Percentiles rank a stretch among this genome's conserved stretches.
Evolutionary conservation across 2,113 vertebrate species (phyloP).

Genomic region (Eonycteris spelaea): DNA sequence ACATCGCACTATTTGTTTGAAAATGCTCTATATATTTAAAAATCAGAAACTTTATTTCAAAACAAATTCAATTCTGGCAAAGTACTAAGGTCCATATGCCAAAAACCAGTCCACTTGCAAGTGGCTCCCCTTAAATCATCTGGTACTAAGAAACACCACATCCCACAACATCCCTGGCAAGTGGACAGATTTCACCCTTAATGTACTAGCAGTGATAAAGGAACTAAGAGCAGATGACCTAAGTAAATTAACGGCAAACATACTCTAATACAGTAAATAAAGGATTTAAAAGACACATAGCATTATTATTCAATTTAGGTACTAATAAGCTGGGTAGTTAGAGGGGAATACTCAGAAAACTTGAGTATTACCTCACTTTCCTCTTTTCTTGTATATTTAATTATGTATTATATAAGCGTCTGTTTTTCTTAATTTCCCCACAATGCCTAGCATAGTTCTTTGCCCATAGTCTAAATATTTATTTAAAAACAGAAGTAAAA

Average conservation of each 20-base stretch:
- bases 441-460: constrained; percentile 31
- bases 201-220: not conserved
- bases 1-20: constrained; percentile 52
- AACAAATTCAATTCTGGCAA: constrained; percentile 59
- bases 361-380: not conserved
- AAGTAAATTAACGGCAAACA: not conserved
- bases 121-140: constrained; percentile 45
- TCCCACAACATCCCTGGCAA: not conserved
- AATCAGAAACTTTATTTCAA: constrained; percentile 61
- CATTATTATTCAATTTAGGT: not conserved
- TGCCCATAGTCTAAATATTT: constrained; percentile 2
- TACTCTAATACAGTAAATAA: not conserved
- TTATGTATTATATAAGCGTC: not conserved
- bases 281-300: not conserved
- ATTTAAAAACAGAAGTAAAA: constrained; percentile 51
- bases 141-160: not conserved
- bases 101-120: constrained; percentile 44
- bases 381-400: not conserved
- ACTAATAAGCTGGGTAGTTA: not conserved
- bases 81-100: constrained; percentile 42
- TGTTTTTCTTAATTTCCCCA: constrained; percentile 16
- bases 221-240: not conserved
- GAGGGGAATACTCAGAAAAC: not conserved
- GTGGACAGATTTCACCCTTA: not conserved
- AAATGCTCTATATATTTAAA: constrained; percentile 58